Percentiles rank a stretch among this genome's conserved stretches.
Conservation (phyloP, 2,888 invertebrate genomes). For the Eupsilia transversa region DNA sequence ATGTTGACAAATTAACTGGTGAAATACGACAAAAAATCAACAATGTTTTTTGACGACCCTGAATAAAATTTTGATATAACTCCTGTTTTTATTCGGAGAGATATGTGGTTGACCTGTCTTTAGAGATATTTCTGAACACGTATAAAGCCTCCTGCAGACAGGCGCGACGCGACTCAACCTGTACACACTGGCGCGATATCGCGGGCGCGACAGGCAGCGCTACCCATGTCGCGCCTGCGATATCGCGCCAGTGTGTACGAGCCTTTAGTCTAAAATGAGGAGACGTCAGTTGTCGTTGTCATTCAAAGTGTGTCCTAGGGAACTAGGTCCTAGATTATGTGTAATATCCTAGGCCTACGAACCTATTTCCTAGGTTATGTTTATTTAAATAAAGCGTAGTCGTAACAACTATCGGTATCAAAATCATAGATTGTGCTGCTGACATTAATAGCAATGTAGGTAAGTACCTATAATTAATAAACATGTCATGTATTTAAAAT, state of each 20-base stretch:
- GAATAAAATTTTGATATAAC: constrained; percentile 53
- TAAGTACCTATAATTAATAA: background rate
- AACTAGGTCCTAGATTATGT: background rate
- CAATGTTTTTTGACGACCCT: constrained; percentile 48
- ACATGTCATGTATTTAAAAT: constrained; percentile 15
- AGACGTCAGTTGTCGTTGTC: background rate
- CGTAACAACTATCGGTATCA: constrained; percentile 3
- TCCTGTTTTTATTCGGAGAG: constrained; percentile 25
- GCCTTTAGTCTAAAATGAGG: background rate
- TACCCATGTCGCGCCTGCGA: no score
- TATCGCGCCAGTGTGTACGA: no score
- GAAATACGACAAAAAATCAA: constrained; percentile 52
- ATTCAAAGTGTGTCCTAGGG: background rate
- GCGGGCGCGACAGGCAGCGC: no score
- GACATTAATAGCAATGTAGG: background rate
- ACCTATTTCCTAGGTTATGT: background rate
- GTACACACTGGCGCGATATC: no score
- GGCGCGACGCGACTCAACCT: no score
- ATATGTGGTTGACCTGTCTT: constrained; percentile 29
- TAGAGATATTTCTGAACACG: constrained; percentile 17
- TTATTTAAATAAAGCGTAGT: background rate
- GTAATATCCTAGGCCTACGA: no score
- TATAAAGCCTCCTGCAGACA: no score
- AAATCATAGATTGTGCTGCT: constrained; percentile 9
- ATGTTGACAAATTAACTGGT: constrained; percentile 68